Evolutionary conservation across 2,113 vertebrate genomes (phyloP), one percentile per base, ranked within the genome.

Genomic region (Gasterosteus aculeatus): DNA sequence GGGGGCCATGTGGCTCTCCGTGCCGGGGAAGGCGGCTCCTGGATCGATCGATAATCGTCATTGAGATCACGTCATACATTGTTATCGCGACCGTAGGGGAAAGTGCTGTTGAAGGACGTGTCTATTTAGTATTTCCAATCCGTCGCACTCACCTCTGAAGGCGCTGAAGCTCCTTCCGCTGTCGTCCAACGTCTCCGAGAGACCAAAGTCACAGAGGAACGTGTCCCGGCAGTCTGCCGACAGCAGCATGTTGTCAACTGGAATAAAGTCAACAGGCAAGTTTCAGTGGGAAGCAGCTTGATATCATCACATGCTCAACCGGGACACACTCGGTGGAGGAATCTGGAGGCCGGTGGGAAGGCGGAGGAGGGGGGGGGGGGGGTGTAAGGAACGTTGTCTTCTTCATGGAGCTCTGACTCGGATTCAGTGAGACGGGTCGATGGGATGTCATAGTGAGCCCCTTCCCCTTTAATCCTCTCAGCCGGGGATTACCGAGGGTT

Each of bases 171-270:
- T 96, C 86, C 92, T 68, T 35, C 95, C 94, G 0, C 91, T 92
- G 0, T 93, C 92, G 8, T 94, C 95, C 19, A 97, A 92, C 47
- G 92, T 95, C 91, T 95, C 91, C 2, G 97, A 96, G 72, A 97
- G 96, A 59, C 98, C 98, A 7, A 99, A 99, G 91, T 99, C 98
- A 41, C 97, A 98, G 69, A 99, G 95, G 70, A 95, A 96, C 4
- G 94, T 95, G 6, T 94, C 92, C 84, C 90, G 95, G 47, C 96
- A 95, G 18, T 97, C 95, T 0, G 92, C 93, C 14, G 97, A 98
- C 88, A 99, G 93, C 76, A 99, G 94, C 83, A 99, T 94, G 0
- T 99, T 99, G 91, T 99, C 98, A 73, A 95, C 98, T 99, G 94
- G 47, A 93, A 84, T 74, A 72, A 78, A 88, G 84, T 49, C 81